phyloP scores from a whole-genome alignment of 2,797 vertebrate species.

The Enteromius afrohamiltoni region DNA sequence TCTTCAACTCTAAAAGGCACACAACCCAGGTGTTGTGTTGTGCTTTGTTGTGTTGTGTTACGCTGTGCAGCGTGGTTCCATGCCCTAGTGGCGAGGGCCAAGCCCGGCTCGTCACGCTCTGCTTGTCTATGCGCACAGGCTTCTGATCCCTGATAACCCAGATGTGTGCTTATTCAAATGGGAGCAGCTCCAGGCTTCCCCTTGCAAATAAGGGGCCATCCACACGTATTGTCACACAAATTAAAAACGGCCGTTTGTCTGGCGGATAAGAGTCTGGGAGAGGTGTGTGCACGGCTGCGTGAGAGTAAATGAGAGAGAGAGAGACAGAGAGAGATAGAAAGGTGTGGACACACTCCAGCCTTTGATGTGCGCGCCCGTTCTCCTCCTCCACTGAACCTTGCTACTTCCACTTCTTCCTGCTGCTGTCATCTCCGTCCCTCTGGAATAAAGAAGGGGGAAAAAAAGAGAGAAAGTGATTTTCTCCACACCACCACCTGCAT shows the following conservation, averaged over 20 bases:
- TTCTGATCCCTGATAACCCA: slow-evolving; percentile 76
- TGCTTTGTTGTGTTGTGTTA: slow-evolving; percentile 39
- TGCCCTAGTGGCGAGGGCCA: slow-evolving; percentile 53
- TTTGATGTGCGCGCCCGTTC: slow-evolving; percentile 45
- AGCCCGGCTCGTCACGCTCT: slow-evolving; percentile 28
- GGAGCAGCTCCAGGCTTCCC: slow-evolving; percentile 75
- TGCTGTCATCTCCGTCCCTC: slow-evolving; percentile 57
- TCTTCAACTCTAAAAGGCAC: background rate
- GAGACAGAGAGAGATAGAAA: slow-evolving; percentile 27
- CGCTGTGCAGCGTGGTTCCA: slow-evolving; percentile 15
- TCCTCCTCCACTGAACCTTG: slow-evolving; percentile 52
- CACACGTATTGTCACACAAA: slow-evolving; percentile 80
- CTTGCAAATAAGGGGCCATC: slow-evolving; percentile 82
- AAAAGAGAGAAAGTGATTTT: slow-evolving; percentile 66
- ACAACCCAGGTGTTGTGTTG: background rate
- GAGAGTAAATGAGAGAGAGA: slow-evolving; percentile 30
- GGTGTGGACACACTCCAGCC: slow-evolving; percentile 39
- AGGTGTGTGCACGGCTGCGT: slow-evolving; percentile 30
- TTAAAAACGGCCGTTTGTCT: slow-evolving; percentile 78
- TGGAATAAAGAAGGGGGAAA: slow-evolving; percentile 53
- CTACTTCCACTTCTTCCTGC: slow-evolving; percentile 44
- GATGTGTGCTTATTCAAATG: slow-evolving; percentile 82
- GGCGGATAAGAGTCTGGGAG: slow-evolving; percentile 66
- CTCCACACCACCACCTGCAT: slow-evolving; percentile 71
- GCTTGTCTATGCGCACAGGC: slow-evolving; percentile 53